Percentiles rank a stretch among this genome's conserved stretches.
Evolutionary conservation across 2,113 vertebrate genomes (phyloP).

Genomic region (Rhodinocichla rosea): DNA sequence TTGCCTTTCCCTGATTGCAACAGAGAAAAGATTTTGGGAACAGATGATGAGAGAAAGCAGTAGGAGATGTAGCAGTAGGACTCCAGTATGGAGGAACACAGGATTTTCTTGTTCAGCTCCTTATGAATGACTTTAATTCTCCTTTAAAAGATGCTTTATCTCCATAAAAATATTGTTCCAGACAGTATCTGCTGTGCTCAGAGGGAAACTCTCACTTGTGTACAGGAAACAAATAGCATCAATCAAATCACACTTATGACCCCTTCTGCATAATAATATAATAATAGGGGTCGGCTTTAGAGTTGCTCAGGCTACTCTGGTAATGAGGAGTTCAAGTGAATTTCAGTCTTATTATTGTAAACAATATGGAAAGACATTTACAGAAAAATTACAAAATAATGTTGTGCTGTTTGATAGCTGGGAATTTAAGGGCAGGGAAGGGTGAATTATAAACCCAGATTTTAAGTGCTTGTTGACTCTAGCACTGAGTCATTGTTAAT

Average conservation of each 20-base stretch:
- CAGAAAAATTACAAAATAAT: not conserved
- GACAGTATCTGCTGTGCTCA: conserved; percentile 21
- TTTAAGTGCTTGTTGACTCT: not conserved
- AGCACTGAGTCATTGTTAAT: not conserved
- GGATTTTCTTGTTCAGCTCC: not conserved
- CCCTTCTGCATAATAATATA: not conserved
- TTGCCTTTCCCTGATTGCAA: not conserved
- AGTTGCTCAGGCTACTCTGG: not conserved
- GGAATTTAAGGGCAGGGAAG: not conserved
- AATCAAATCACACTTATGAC: conserved; percentile 13
- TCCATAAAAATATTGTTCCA: conserved; percentile 1
- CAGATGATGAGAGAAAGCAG: not conserved
- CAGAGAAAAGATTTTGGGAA: not conserved
- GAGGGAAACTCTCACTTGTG: conserved; percentile 7
- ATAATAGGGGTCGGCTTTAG: not conserved
- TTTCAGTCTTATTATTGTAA: conserved; percentile 10
- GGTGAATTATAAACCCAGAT: not conserved
- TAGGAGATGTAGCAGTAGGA: not conserved
- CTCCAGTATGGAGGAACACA: not conserved
- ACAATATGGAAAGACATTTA: not conserved
- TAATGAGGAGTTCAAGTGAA: conserved; percentile 15
- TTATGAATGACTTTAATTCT: not conserved
- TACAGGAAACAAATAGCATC: conserved; percentile 9
- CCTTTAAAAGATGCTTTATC: not conserved
- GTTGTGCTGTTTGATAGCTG: not conserved